Evolutionary conservation across 2,113 vertebrate species (phyloP).

Genomic region (Notothenia coriiceps): DNA sequence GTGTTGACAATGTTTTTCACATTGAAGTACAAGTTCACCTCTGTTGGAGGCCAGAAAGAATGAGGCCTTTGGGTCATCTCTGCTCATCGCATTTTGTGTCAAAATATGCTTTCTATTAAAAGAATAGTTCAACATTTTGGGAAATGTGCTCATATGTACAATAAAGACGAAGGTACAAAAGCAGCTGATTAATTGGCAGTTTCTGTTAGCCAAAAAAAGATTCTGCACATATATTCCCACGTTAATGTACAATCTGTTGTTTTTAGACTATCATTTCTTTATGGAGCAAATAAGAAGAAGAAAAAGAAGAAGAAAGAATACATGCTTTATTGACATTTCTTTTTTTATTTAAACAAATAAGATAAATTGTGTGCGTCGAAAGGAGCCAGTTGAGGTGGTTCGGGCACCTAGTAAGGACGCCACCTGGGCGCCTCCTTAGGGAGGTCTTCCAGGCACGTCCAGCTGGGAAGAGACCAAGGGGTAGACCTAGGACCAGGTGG

Average conservation of each 20-base stretch:
- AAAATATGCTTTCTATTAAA: conserved; percentile 12
- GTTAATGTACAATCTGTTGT: not conserved
- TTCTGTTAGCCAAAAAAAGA: not conserved
- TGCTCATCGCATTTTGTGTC: conserved; percentile 10
- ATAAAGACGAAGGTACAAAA: too few species aligned
- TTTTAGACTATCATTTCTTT: not conserved
- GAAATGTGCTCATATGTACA: too few species aligned
- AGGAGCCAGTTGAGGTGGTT: too few species aligned
- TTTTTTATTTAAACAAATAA: too few species aligned
- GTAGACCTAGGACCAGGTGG: too few species aligned
- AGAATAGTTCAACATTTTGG: not conserved
- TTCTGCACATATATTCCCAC: not conserved
- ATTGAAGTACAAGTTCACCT: conserved; percentile 24
- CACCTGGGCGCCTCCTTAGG: too few species aligned
- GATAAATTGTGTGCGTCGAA: not conserved
- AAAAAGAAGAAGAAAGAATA: not conserved
- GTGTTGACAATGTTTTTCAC: conserved; percentile 41
- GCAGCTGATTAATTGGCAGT: not conserved
- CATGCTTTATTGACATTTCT: too few species aligned
- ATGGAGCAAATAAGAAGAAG: not conserved
- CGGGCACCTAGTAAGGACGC: too few species aligned
- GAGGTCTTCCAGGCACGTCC: too few species aligned
- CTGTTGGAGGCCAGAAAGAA: conserved; percentile 5
- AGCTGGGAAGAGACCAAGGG: too few species aligned
- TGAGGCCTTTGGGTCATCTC: conserved; percentile 9